These are phyloP conservation scores for Apostichopus japonicus DNA, from an alignment of 35 echinoderm and acorn worm genomes.

Conservation along the genomic window DNA sequence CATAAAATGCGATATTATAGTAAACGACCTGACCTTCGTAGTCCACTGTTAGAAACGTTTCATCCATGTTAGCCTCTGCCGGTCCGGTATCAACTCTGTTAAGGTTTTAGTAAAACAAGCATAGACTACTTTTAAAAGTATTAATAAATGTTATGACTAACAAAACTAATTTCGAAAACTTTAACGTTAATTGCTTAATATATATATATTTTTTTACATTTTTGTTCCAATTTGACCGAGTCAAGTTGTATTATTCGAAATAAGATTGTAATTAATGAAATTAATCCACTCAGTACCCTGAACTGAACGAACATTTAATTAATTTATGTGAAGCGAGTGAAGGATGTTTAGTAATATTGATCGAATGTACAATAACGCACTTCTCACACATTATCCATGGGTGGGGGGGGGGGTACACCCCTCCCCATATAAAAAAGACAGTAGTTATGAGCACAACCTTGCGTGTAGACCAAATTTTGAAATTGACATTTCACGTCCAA, in stretches of 20 bases:
- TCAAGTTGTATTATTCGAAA: no score
- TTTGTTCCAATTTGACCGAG: no score
- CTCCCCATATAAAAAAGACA: no score
- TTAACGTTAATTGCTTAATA: neutral
- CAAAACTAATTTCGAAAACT: neutral
- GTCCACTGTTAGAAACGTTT: neutral
- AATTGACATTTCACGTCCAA: no score
- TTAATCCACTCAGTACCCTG: neutral
- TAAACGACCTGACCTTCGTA: conserved; percentile 24
- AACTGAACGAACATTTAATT: neutral
- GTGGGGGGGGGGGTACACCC: no score
- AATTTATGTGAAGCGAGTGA: no score
- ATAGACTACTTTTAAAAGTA: neutral
- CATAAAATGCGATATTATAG: neutral
- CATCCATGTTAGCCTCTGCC: neutral
- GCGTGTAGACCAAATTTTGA: no score
- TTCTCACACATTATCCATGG: no score
- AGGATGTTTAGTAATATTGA: no score
- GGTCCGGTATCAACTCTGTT: conserved; percentile 3
- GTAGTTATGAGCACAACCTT: no score
- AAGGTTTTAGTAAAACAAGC: neutral
- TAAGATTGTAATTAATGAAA: no score
- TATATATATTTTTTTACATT: neutral
- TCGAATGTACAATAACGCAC: no score
- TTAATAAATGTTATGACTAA: neutral